Evolutionary conservation across 2,113 vertebrate genomes (phyloP), one percentile per base, ranked within the genome.

Genomic region (Daphoenositta chrysoptera): DNA sequence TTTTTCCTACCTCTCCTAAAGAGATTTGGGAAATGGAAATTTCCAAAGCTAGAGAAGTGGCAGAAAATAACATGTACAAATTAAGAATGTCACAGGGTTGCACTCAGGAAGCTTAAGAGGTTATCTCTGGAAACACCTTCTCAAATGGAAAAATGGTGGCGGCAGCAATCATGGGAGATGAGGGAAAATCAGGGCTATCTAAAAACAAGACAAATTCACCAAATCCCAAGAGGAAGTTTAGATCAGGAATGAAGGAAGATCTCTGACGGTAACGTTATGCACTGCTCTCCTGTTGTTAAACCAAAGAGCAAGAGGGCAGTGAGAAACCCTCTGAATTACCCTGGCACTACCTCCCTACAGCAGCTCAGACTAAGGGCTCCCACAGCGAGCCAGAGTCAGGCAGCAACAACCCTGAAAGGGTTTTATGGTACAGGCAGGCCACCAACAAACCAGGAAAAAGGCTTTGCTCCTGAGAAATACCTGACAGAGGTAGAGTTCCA

Each of bases 51-150:
- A 56, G 48, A 85, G 47, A 93, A 93, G 65, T 57, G 37, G 82
- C 47, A 94, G 58, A 95, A 95, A 93, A 86, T 66, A 90, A 89
- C 75, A 83, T 11, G 71, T 22, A 77, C 33, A 61, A 93, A 94
- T 90, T 58, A 92, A 89, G 93, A 88, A 76, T 70, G 75, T 54
- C 90, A 95, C 24, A 73, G 58, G 42, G 50, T 40, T 88, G 64
- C 65, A 39, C 23, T 90, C 75, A 90, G 90, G 94, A 96, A 97
- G 83, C 33, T 69, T 69, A 45, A 65, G 58, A 80, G 85, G 90
- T 92, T 94, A 96, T 86, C 71, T 83, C 60, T 96, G 96, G 83
- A 92, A 95, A 95, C 68, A 93, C 68, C 50, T 94, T 94, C 83
- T 73, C 83, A 73, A 73, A 90, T 77, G 89, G 90, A 96, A 96